phyloP scores from a whole-genome alignment of 2,888 invertebrate genomes.

The Sinelater perroti region DNA sequence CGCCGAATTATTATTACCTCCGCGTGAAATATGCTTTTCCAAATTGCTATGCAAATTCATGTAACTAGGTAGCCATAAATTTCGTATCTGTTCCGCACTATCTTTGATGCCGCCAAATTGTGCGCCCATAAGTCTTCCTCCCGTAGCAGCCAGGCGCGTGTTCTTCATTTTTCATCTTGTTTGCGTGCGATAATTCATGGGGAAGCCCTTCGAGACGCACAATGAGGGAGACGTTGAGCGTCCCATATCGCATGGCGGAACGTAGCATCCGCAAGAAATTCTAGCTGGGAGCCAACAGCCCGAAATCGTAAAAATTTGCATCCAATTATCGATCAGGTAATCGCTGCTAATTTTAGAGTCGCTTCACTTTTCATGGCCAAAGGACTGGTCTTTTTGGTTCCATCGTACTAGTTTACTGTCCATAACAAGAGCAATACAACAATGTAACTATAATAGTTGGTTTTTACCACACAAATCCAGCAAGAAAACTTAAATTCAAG shows the following conservation, averaged over 20 bases:
- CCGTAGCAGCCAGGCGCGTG: background rate
- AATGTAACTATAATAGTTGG: too few species aligned
- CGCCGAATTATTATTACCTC: constrained; percentile 44
- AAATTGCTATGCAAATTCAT: constrained; percentile 41
- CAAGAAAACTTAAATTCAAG: too few species aligned
- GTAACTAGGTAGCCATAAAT: constrained; percentile 36
- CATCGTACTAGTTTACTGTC: too few species aligned
- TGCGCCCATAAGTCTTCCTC: background rate
- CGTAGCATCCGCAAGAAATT: constrained; percentile 13
- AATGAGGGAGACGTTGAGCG: too few species aligned
- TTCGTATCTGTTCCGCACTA: constrained; percentile 16
- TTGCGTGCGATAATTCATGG: background rate
- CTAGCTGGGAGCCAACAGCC: constrained; percentile 26
- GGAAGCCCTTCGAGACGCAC: too few species aligned
- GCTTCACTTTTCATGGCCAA: constrained; percentile 33
- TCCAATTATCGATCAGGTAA: constrained; percentile 39
- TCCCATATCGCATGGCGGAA: constrained; percentile 13
- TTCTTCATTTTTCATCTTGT: background rate
- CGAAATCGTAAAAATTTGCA: constrained; percentile 30
- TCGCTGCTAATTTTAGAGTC: constrained; percentile 40
- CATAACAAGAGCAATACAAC: too few species aligned
- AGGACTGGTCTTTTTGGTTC: too few species aligned
- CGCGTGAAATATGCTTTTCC: constrained; percentile 39
- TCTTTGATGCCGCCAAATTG: constrained; percentile 4
- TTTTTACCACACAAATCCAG: too few species aligned